Conservation (phyloP, 35 echinoderm and acorn worm genomes). For the Ophioderma brevispina region DNA sequence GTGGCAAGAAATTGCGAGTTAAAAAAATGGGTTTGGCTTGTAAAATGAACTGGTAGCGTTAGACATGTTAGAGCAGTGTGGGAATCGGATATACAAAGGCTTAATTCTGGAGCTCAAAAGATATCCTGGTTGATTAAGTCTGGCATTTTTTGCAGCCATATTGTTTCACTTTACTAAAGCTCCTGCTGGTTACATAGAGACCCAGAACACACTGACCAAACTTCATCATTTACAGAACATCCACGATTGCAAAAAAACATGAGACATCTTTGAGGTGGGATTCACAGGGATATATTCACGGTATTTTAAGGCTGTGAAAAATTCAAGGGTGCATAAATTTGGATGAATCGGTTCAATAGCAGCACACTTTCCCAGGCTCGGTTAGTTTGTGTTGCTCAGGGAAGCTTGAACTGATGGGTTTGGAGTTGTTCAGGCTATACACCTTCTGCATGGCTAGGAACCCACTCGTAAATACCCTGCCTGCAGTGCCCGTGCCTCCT, state of each 20-base stretch:
- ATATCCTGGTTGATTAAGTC: background rate
- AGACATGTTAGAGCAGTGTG: background rate
- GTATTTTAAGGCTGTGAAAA: background rate
- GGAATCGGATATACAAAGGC: background rate
- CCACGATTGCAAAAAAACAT: background rate
- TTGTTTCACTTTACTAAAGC: background rate
- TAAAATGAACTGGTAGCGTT: background rate
- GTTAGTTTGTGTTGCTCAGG: constrained; percentile 4
- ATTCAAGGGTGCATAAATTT: background rate
- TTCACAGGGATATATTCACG: background rate
- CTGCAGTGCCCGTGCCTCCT: background rate
- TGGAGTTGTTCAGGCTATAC: background rate
- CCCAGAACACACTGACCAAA: background rate
- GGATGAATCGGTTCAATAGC: background rate
- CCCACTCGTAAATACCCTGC: background rate
- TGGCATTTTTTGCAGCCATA: background rate
- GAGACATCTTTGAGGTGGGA: background rate
- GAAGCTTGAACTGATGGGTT: background rate
- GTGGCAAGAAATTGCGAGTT: background rate
- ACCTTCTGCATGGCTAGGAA: background rate
- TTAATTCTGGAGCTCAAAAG: background rate
- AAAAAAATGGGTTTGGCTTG: background rate
- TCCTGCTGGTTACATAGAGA: background rate
- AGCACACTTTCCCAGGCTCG: background rate
- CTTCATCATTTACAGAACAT: background rate